These are phyloP conservation scores for cattle (Bos taurus) DNA, from an alignment of 2,113 vertebrate genomes.

Conservation along the genomic window DNA sequence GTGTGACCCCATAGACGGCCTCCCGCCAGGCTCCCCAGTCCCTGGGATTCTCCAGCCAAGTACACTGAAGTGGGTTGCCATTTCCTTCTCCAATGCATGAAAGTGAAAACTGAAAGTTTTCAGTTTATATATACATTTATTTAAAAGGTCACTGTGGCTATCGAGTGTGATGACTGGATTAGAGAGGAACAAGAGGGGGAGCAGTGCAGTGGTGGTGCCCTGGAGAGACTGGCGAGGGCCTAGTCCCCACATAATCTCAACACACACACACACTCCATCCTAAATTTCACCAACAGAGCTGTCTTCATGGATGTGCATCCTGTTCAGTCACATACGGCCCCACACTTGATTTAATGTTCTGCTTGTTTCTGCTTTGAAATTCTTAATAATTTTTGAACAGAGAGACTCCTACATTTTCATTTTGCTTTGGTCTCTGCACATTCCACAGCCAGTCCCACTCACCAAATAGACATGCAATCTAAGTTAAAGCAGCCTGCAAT, in stretches of 20 bases:
- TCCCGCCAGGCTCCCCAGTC: neutral
- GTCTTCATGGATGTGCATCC: neutral
- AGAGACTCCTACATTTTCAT: neutral
- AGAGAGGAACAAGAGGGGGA: neutral
- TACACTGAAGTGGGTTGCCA: neutral
- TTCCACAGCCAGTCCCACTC: conserved; percentile 12
- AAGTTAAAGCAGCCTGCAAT: conserved; percentile 36
- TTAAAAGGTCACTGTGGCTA: neutral
- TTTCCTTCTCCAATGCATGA: neutral
- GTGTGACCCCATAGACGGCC: neutral
- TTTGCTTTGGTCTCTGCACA: neutral
- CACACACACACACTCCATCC: neutral
- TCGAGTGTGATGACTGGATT: neutral
- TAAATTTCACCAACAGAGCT: neutral
- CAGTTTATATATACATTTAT: neutral
- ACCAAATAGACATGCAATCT: conserved; percentile 32
- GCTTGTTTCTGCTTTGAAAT: neutral
- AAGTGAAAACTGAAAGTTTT: neutral
- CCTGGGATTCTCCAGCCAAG: neutral
- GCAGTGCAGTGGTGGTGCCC: neutral
- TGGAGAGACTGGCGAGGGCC: neutral
- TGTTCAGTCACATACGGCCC: neutral
- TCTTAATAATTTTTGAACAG: conserved; percentile 26
- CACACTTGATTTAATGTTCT: neutral
- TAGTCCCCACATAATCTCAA: neutral